Conservation (phyloP, 1,140 invertebrate species). For the Polypedilum pembai region DNA sequence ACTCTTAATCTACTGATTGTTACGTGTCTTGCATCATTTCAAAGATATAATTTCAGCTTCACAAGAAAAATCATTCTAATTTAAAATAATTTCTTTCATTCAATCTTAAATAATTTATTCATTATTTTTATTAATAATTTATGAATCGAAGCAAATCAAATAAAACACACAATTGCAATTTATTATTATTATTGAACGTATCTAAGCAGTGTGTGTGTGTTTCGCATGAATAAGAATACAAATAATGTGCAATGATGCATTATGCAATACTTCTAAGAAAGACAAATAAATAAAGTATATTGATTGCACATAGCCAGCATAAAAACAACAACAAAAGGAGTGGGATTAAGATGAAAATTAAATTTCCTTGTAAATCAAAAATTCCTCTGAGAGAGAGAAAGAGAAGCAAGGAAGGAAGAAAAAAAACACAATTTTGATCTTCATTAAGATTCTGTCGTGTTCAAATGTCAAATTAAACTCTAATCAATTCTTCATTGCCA, state of each 20-base stretch:
- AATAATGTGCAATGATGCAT: not conserved
- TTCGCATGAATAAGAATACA: not conserved
- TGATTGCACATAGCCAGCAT: not conserved
- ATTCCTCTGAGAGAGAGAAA: not conserved
- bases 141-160: no score
- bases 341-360: slow-evolving; percentile 2
- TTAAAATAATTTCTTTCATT: no score
- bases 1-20: no score
- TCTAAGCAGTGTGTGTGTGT: no score
- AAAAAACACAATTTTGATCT: slow-evolving; percentile 21
- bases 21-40: no score
- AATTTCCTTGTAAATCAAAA: slow-evolving; percentile 26
- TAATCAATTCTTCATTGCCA: slow-evolving; percentile 27
- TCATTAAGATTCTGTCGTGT: slow-evolving; percentile 24
- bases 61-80: no score
- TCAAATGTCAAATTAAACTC: slow-evolving; percentile 27
- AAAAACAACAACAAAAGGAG: not conserved
- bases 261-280: not conserved
- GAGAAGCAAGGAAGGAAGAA: not conserved
- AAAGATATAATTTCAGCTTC: no score
- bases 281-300: not conserved
- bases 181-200: no score
- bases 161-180: no score
- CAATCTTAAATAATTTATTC: no score
- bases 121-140: no score